Conservation (phyloP, 2,888 invertebrate species). For the Eupithecia abbreviata region DNA sequence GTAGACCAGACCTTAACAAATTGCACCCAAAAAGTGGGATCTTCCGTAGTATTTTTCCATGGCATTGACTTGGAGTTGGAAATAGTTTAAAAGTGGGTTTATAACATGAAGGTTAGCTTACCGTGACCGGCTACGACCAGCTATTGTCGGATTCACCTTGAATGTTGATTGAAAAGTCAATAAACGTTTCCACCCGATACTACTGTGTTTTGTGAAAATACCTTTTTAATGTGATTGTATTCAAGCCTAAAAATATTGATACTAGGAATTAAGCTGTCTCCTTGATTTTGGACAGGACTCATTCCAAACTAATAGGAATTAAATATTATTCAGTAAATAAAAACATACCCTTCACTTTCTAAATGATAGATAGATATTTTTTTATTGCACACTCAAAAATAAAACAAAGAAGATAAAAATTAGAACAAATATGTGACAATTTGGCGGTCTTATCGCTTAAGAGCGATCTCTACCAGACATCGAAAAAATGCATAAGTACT, state of each 20-base stretch:
- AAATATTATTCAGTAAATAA: neutral
- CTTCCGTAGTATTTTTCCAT: neutral
- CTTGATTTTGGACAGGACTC: neutral
- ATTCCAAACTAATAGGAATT: neutral
- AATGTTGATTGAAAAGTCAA: slow-evolving; percentile 6
- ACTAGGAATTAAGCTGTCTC: neutral
- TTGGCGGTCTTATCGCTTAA: too few species aligned
- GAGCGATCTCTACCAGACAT: too few species aligned
- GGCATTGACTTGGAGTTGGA: neutral
- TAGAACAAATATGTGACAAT: too few species aligned
- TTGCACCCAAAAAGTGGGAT: neutral
- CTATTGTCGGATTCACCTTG: slow-evolving; percentile 11
- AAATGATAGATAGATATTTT: neutral
- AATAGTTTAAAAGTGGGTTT: neutral
- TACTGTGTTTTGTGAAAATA: neutral
- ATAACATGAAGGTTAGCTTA: neutral
- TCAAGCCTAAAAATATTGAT: neutral
- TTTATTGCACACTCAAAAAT: too few species aligned
- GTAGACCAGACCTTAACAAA: neutral
- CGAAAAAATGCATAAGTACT: neutral
- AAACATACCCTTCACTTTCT: neutral
- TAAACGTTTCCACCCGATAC: neutral
- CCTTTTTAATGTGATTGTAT: neutral
- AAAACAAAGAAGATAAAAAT: too few species aligned
- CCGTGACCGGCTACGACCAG: neutral